Percentiles rank a stretch among this genome's conserved stretches.
phyloP scores from a whole-genome alignment of 2,888 invertebrate genomes.

The Xestobium rufovillosum region DNA sequence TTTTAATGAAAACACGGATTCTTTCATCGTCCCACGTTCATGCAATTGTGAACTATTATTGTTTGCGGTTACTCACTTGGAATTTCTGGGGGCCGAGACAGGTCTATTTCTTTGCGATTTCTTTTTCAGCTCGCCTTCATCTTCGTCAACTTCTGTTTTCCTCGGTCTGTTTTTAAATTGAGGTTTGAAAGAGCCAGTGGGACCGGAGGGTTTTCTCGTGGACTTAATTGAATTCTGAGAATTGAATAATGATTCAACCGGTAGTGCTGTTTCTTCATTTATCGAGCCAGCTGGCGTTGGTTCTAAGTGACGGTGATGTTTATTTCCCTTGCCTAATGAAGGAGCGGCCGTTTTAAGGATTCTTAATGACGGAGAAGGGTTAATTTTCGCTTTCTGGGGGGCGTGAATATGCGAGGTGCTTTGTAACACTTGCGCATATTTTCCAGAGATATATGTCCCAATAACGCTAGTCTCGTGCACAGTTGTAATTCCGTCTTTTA shows the following conservation, averaged over 20 bases:
- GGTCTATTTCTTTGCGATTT: conserved; percentile 30
- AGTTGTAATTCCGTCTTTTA: conserved; percentile 75
- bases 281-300: conserved; percentile 54
- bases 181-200: conserved; percentile 33
- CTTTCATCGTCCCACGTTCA: too few species aligned
- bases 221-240: conserved; percentile 42
- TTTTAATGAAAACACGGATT: too few species aligned
- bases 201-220: conserved; percentile 48
- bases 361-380: conserved; percentile 58
- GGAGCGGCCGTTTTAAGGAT: conserved; percentile 74
- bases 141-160: conserved; percentile 32
- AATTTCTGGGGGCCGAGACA: conserved; percentile 38
- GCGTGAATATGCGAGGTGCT: conserved; percentile 67
- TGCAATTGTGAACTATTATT: too few species aligned
- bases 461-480: conserved; percentile 85
- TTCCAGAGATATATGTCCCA: conserved; percentile 79
- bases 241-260: conserved; percentile 50
- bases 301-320: conserved; percentile 53
- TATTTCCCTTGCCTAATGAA: conserved; percentile 42
- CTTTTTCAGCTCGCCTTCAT: conserved; percentile 27
- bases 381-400: conserved; percentile 52
- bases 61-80: conserved; percentile 46
- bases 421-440: conserved; percentile 81
- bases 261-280: conserved; percentile 49
- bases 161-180: conserved; percentile 54